These are phyloP conservation scores for Heterodera carotae DNA, from an alignment of 1,140 invertebrate species.

Conservation along the genomic window DNA sequence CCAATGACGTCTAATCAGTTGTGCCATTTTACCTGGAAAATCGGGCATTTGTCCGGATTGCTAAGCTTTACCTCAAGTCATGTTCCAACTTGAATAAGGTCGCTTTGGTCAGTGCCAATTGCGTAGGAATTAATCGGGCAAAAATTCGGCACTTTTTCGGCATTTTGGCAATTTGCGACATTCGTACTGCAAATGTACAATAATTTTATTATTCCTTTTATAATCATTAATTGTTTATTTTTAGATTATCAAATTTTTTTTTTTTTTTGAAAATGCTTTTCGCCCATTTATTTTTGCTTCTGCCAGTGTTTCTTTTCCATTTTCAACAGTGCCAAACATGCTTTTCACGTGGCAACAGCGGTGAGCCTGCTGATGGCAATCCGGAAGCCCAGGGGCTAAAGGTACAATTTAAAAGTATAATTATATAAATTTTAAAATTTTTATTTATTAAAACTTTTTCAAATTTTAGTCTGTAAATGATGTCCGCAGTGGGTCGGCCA, in stretches of 20 bases:
- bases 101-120: no score
- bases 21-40: no score
- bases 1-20: no score
- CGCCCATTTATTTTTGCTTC: slow-evolving; percentile 17
- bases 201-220: no score
- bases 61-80: no score
- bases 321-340: neutral
- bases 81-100: no score
- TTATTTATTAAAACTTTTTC: neutral
- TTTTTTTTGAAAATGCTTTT: neutral
- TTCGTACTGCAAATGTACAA: no score
- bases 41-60: no score
- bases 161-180: no score
- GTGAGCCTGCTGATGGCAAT: slow-evolving; percentile 19
- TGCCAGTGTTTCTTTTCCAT: neutral
- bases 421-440: neutral
- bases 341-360: slow-evolving; percentile 16
- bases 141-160: no score
- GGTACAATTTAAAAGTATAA: neutral
- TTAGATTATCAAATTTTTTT: neutral
- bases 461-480: slow-evolving; percentile 9
- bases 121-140: no score
- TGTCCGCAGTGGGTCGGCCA: neutral
- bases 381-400: slow-evolving; percentile 12
- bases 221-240: slow-evolving; percentile 5